phyloP scores from a whole-genome alignment of 2,113 vertebrate species.

The Pelmatolapia mariae region DNA sequence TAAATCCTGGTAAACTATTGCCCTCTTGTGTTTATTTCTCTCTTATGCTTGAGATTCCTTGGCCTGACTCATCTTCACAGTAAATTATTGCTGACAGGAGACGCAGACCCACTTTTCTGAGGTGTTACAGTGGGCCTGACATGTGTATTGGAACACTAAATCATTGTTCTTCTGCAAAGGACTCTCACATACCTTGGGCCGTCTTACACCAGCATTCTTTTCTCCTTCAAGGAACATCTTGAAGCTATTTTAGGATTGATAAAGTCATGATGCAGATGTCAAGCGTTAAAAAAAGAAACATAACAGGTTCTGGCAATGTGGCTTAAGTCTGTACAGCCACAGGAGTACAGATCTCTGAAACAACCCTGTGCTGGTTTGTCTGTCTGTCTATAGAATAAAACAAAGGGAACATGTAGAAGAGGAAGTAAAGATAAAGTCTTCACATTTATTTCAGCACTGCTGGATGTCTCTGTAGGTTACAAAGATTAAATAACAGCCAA shows the following conservation, averaged over 20 bases:
- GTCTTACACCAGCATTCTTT: background rate
- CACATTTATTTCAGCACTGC: background rate
- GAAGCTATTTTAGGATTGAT: constrained; percentile 51
- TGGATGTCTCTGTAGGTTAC: background rate
- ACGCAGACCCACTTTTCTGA: background rate
- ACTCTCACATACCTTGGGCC: constrained; percentile 12
- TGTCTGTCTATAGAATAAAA: background rate
- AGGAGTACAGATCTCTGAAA: background rate
- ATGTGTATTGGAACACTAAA: constrained; percentile 32
- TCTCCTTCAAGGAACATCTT: constrained; percentile 45
- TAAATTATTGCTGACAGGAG: constrained; percentile 21
- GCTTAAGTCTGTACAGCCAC: background rate
- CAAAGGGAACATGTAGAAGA: background rate
- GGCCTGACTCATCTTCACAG: background rate
- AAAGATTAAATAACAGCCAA: background rate
- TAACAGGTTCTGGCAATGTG: background rate
- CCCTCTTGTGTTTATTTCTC: constrained; percentile 72
- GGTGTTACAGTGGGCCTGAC: constrained; percentile 41
- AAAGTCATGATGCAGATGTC: constrained; percentile 49
- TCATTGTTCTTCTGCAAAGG: constrained; percentile 25
- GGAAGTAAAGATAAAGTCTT: background rate
- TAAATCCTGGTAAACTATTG: constrained; percentile 67
- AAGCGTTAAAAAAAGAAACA: constrained; percentile 9
- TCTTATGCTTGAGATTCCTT: constrained; percentile 15
- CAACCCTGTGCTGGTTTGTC: background rate